Conservation (phyloP, 2,888 invertebrate species). For the Drosophila lacicola region DNA sequence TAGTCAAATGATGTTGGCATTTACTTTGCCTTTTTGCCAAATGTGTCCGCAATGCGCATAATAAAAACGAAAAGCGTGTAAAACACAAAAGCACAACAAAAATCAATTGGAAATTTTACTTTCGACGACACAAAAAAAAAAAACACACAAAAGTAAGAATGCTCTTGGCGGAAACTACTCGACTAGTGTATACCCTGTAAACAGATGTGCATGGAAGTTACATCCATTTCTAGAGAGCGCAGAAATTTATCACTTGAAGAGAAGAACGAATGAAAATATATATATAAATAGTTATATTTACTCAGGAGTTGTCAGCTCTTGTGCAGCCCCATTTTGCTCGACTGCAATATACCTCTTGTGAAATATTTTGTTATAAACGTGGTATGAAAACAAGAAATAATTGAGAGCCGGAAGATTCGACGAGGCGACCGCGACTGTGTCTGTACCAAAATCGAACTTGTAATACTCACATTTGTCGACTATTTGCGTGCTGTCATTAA, state of each 20-base stretch:
- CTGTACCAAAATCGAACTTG: slow-evolving; percentile 35
- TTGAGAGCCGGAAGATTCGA: slow-evolving; percentile 52
- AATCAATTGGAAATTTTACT: slow-evolving; percentile 81
- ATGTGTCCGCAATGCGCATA: slow-evolving; percentile 68
- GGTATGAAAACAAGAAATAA: slow-evolving; percentile 18
- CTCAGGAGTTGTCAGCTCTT: no score
- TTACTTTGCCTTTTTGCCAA: slow-evolving; percentile 50
- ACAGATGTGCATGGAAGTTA: no score
- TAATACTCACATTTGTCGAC: slow-evolving; percentile 67
- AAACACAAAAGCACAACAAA: slow-evolving; percentile 67
- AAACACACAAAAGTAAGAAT: slow-evolving; percentile 6
- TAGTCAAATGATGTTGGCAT: slow-evolving; percentile 69
- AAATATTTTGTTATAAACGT: background rate
- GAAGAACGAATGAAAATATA: no score
- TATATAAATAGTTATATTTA: no score
- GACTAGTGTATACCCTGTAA: slow-evolving; percentile 7
- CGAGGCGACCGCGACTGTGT: slow-evolving; percentile 19
- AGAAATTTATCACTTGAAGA: no score
- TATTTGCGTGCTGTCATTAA: slow-evolving; percentile 76
- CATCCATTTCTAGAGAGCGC: no score
- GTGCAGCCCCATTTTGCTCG: background rate
- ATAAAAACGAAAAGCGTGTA: slow-evolving; percentile 78
- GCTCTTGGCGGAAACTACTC: background rate
- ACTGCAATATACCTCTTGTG: background rate
- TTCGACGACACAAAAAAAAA: slow-evolving; percentile 63